Evolutionary conservation across 2,888 invertebrate species (phyloP), one percentile per base, ranked within the genome.

Genomic region (Orthosia cruda): DNA sequence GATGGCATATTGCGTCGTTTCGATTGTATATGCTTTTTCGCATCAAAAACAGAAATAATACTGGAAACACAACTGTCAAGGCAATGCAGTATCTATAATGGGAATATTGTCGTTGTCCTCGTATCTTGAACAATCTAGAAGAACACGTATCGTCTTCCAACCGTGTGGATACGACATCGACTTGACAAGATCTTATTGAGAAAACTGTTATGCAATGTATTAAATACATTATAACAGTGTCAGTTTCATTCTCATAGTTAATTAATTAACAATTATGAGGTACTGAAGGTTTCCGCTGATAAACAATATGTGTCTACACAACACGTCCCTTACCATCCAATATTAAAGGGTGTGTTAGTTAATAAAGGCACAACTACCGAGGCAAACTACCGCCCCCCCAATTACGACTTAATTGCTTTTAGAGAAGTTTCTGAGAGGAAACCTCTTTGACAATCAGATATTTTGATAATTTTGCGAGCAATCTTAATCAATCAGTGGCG

Each of bases 331-430:
- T 26, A 47, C 20, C 45, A 23, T 11, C 4, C 16, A 57, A 73
- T 55, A 61, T 66, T 52, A 55, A n/a, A 58, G n/a, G 47, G 12
- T 63, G 59, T 62, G 55, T 65, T 59, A 26, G 63, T 73, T 68
- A 83, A 87, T 87, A 71, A 77, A 74, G 65, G 32, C 23, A 61
- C 40, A 66, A 79, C 70, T 70, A 74, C 68, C 26, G 32, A 50
- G 15, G 57, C 63, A 68, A 75, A 73, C 57, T 54, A 54, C 70
- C 13, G 54, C 16, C 50, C 55, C 55, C 55, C n/a, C 55, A 78
- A 78, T 82, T 57, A 76, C 47, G 15, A 11, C 26, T 61, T 72
- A 74, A 86, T 84, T 70, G 69, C 52, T 74, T 80, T 58, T 20
- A 61, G 63, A 77, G 59, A 77, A 83, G 47, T 71, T 71, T 71